phyloP scores from a whole-genome alignment of 2,888 invertebrate genomes.

The Phoronis australis region DNA sequence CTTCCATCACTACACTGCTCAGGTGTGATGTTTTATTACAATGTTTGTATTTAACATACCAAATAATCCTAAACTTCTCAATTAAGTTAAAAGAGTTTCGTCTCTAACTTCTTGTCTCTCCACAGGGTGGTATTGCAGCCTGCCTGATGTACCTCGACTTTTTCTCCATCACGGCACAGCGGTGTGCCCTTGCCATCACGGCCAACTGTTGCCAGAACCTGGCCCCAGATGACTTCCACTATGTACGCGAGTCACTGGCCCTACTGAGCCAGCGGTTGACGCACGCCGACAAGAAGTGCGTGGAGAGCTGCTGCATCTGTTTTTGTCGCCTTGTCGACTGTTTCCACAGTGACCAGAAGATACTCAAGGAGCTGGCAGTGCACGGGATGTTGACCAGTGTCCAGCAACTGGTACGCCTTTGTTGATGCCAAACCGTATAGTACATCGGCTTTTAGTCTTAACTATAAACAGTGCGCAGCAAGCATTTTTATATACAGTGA shows the following conservation, averaged over 20 bases:
- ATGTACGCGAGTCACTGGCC: slow-evolving; percentile 81
- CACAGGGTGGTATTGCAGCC: slow-evolving; percentile 86
- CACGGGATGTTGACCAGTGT: slow-evolving; percentile 82
- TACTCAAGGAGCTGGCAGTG: slow-evolving; percentile 89
- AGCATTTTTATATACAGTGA: no score
- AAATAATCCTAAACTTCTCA: no score
- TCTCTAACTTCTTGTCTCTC: slow-evolving; percentile 5
- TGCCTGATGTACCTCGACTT: slow-evolving; percentile 96
- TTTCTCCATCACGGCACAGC: slow-evolving; percentile 96
- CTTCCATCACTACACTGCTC: no score
- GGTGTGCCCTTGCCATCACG: slow-evolving; percentile 90
- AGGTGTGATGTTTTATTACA: no score
- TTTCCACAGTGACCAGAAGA: slow-evolving; percentile 84
- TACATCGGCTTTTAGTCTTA: no score
- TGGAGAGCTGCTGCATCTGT: slow-evolving; percentile 93
- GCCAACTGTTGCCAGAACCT: slow-evolving; percentile 97
- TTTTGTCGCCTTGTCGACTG: slow-evolving; percentile 95
- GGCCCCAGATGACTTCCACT: slow-evolving; percentile 88
- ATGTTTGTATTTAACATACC: no score
- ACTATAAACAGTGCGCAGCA: no score
- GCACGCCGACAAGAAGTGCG: slow-evolving; percentile 89
- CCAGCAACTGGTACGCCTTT: slow-evolving; percentile 72
- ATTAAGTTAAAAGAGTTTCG: background rate
- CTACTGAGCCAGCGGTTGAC: slow-evolving; percentile 68
- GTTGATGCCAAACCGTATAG: no score